Evolutionary conservation across 2,888 invertebrate genomes (phyloP).

Genomic region (Lasioglossum calceatum): DNA sequence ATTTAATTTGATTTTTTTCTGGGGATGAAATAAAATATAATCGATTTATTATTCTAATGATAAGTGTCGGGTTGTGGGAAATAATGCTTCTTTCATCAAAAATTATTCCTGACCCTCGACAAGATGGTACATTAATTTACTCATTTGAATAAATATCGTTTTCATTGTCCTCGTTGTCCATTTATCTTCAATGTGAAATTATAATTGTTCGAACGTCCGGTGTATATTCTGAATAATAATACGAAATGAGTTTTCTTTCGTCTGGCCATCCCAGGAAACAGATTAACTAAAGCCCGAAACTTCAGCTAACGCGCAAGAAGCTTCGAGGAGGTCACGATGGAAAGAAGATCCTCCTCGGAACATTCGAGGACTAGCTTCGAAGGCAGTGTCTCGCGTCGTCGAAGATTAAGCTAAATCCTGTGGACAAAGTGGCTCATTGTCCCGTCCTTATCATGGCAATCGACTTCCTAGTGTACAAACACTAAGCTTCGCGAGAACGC

Average conservation of each 20-base stretch:
- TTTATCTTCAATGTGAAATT: no score
- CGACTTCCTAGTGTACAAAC: constrained; percentile 64
- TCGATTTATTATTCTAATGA: no score
- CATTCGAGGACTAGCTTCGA: constrained; percentile 54
- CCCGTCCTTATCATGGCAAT: constrained; percentile 77
- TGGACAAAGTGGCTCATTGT: constrained; percentile 79
- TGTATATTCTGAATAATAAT: no score
- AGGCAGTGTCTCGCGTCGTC: constrained; percentile 72
- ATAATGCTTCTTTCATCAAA: no score
- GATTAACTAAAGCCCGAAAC: constrained; percentile 24
- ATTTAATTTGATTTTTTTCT: no score
- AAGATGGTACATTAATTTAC: no score
- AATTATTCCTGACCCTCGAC: no score
- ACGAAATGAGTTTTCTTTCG: neutral
- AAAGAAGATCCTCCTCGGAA: constrained; percentile 28
- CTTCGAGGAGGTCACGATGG: neutral
- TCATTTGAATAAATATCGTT: no score
- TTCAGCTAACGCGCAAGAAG: constrained; percentile 13
- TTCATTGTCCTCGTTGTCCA: no score
- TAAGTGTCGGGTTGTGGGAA: no score
- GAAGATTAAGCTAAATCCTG: constrained; percentile 78
- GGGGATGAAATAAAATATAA: no score
- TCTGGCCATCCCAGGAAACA: neutral
- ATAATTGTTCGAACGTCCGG: neutral
- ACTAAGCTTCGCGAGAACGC: constrained; percentile 44